phyloP scores from a whole-genome alignment of 2,113 vertebrate genomes.

The Sceloporus tristichus region DNA sequence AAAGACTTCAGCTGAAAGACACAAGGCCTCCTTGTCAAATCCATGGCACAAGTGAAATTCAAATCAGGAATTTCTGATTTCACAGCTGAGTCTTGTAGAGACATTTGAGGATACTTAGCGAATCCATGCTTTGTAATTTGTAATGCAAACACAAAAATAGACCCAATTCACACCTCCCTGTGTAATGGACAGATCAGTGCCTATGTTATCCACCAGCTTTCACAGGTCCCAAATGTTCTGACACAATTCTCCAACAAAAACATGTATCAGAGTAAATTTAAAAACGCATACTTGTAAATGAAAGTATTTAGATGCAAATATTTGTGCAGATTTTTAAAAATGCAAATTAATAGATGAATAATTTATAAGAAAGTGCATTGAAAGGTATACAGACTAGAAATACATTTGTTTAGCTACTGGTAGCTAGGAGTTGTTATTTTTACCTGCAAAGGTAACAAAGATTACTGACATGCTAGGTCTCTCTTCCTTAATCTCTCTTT shows the following conservation, averaged over 20 bases:
- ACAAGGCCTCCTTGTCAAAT: neutral
- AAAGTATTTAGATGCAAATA: neutral
- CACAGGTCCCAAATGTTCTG: neutral
- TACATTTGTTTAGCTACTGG: neutral
- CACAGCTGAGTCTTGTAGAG: neutral
- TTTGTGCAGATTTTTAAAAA: neutral
- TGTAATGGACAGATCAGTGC: neutral
- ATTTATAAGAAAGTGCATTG: neutral
- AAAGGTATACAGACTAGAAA: neutral
- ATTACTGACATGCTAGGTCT: rapidly evolving
- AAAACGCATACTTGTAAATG: neutral
- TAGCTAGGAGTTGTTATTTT: neutral
- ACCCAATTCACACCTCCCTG: neutral
- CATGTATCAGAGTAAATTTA: neutral
- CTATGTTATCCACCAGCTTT: neutral
- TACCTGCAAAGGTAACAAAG: neutral
- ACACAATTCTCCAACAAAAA: neutral
- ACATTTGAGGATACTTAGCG: neutral
- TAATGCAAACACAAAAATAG: neutral
- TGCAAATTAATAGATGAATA: neutral
- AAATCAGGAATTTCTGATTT: neutral
- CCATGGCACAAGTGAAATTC: neutral
- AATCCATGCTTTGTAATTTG: neutral
- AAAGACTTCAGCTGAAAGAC: neutral
- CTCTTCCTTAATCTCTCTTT: neutral